Conservation (phyloP, 2,113 vertebrate genomes). For the Manacus vitellinus region DNA sequence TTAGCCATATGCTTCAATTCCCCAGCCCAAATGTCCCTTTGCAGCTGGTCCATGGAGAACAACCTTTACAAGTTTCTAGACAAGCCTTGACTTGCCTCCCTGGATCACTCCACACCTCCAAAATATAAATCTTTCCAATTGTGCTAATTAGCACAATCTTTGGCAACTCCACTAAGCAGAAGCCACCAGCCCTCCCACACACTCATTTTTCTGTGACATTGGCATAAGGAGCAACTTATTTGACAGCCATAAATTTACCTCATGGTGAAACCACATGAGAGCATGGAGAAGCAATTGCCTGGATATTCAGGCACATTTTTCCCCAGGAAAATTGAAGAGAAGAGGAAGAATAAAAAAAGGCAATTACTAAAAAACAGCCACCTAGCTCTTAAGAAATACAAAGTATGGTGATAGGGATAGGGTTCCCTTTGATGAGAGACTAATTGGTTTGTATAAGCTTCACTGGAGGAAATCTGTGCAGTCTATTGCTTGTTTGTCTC, state of each 20-base stretch:
- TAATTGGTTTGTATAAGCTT: slow-evolving; percentile 3
- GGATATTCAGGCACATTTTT: not conserved
- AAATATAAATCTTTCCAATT: not conserved
- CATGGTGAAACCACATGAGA: not conserved
- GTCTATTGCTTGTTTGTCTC: not conserved
- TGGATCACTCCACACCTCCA: not conserved
- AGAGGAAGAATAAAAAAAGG: not conserved
- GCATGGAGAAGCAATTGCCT: not conserved
- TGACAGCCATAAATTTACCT: slow-evolving; percentile 16
- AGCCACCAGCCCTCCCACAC: slow-evolving; percentile 35
- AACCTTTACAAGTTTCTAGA: not conserved
- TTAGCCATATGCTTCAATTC: not conserved
- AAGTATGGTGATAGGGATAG: not conserved
- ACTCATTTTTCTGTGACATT: slow-evolving; percentile 35
- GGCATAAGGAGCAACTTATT: slow-evolving; percentile 15
- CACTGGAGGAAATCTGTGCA: not conserved
- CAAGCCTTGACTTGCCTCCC: not conserved
- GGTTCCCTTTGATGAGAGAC: not conserved
- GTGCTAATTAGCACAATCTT: slow-evolving; percentile 22
- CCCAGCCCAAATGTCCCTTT: not conserved
- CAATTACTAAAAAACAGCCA: not conserved
- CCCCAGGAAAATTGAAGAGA: not conserved
- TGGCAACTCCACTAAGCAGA: slow-evolving; percentile 35
- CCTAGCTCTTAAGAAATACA: not conserved
- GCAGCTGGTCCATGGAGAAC: not conserved